Evolutionary conservation across 2,888 invertebrate species (phyloP), one percentile per base, ranked within the genome.

Genomic region (Plagiodera versicolora): DNA sequence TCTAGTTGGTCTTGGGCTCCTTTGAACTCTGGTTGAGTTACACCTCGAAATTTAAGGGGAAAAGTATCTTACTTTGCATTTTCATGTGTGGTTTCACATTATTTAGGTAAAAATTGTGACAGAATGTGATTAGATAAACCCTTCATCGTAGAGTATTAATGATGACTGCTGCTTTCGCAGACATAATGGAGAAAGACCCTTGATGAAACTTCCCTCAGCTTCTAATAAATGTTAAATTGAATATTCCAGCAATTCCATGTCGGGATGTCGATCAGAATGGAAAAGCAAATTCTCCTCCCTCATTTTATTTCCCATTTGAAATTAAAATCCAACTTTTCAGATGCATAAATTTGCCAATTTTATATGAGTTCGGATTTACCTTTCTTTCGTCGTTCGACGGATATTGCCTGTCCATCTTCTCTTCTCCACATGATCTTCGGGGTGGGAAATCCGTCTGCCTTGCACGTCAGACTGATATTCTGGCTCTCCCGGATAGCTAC

Each of bases 381-480:
- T 88, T 93, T 94, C 83, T 90, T 91, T 80, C 92, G 88, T 64
- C 90, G 87, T 75, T 94, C 93, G 39, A 94, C 87, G 28, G 88
- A 87, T 76, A 95, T 94, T 62, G 89, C 88, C 79, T 93, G 91
- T 18, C 93, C 92, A 76, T 95, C 95, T 77, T 95, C 95, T 54
- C 95, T 84, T 66, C 92, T 86, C 97, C 97, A 98, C 85, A 91
- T 94, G 72, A 97, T 91, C 81, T 90, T 91, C 10, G 97, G 97
- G 19, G 88, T 85, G 0, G 97, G 97, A 77, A 94, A 93, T 47
- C 96, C 96, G 73, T 93, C 90, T 17, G 94, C 94, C 75, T 91
- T 91, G 81, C 96, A 97, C 58, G 92, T 89, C 75, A 97, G 85
- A 66, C 94, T 94, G 70, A 96, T 92, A 79, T 95, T 96, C 81